A percentile compares a stretch with the other conserved stretches of the same genome.
Evolutionary conservation across 2,113 vertebrate genomes (phyloP).

Genomic region (Trochalopteron elliotii): DNA sequence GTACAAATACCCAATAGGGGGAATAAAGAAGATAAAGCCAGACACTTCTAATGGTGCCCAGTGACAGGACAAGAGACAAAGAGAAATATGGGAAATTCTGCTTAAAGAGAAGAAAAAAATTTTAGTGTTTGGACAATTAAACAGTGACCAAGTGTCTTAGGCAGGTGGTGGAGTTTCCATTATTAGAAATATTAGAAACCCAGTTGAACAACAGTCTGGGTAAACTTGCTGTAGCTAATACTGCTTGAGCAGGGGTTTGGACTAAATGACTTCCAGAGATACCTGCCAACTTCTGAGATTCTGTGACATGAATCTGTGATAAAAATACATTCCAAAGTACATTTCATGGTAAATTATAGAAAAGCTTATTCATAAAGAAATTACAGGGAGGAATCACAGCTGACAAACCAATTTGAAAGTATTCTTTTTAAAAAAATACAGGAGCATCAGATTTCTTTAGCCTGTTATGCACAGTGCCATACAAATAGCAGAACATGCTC

Average conservation of each 20-base stretch:
- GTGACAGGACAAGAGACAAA: neutral
- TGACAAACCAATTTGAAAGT: neutral
- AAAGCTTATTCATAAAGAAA: neutral
- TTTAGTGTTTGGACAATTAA: neutral
- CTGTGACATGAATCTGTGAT: neutral
- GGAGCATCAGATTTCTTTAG: neutral
- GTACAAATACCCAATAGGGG: neutral
- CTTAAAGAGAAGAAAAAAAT: rapidly evolving
- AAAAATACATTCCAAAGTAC: neutral
- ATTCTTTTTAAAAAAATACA: neutral
- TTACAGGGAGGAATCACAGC: neutral
- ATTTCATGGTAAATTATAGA: neutral
- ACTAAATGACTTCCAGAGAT: neutral
- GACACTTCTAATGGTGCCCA: neutral
- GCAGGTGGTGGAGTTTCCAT: neutral
- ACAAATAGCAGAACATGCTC: neutral
- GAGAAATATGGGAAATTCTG: neutral
- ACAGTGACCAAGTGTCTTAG: neutral
- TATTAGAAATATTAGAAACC: neutral
- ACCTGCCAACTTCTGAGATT: neutral
- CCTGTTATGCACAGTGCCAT: neutral
- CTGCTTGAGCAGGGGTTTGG: neutral
- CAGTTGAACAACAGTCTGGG: neutral
- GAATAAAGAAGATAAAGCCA: neutral
- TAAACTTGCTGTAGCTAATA: neutral